These are phyloP conservation scores for Melieria omissa DNA, from an alignment of 2,888 invertebrate species.

Conservation along the genomic window DNA sequence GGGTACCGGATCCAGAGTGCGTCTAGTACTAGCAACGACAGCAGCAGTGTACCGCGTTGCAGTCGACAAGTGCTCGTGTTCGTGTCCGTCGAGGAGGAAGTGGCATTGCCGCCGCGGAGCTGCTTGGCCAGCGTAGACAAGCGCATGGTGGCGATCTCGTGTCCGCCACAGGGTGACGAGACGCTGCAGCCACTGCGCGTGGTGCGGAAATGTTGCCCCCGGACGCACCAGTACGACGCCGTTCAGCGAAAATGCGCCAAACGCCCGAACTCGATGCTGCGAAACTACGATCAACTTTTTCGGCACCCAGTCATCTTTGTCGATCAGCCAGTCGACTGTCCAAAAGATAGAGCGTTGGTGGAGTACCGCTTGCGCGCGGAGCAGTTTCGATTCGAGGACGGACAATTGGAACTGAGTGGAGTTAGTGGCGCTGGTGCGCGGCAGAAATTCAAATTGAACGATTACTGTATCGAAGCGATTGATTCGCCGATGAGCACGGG, in stretches of 20 bases:
- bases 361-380: slow-evolving; percentile 56
- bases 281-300: slow-evolving; percentile 52
- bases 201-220: slow-evolving; percentile 62
- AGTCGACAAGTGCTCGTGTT: slow-evolving; percentile 25
- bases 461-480: slow-evolving; percentile 62
- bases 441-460: slow-evolving; percentile 45
- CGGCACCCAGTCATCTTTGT: slow-evolving; percentile 52
- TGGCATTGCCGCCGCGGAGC: slow-evolving; percentile 35
- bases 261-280: slow-evolving; percentile 38
- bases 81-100: slow-evolving; percentile 32
- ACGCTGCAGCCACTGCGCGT: slow-evolving; percentile 47
- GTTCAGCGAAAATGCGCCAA: slow-evolving; percentile 49
- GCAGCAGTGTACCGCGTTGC: slow-evolving; percentile 34
- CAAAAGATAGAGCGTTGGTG: slow-evolving; percentile 54
- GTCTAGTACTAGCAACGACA: slow-evolving; percentile 30
- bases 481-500: slow-evolving; percentile 11
- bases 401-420: slow-evolving; percentile 37
- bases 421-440: slow-evolving; percentile 35
- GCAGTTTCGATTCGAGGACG: slow-evolving; percentile 49
- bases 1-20: slow-evolving; percentile 35
- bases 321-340: slow-evolving; percentile 54
- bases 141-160: slow-evolving; percentile 48
- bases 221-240: slow-evolving; percentile 54
- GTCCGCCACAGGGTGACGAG: slow-evolving; percentile 43
- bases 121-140: slow-evolving; percentile 51